Base-by-base conservation (phyloP, 2,888 invertebrate genomes). In the Spodoptera picta region DNA sequence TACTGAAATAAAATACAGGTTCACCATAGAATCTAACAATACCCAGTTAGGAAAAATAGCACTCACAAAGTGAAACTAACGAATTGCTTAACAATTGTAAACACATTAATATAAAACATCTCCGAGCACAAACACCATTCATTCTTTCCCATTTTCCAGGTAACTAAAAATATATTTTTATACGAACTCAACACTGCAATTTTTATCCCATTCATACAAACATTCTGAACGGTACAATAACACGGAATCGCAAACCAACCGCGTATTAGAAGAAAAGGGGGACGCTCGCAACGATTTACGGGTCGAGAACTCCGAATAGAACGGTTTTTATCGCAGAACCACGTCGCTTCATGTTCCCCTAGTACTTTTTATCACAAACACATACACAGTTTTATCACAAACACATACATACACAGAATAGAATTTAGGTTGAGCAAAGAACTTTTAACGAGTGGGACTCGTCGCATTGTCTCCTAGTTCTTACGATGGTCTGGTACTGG, bases 231-330 rank as follows among this genome's bases (percentile, higher is more conserved):
- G 65, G 79, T 73, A 85, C 80, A 82, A 83, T 79, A 81, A 78
- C 75, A 81, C 69, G 73, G 67, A 73, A 79, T 79, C 75, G 70
- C 79, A 79, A 82, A 80, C 78, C 78, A 73, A 78, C 80, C 82
- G 82, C 77, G 72, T 74, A 79, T 82, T 75, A 71, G 71, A 75
- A 81, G 80, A 80, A 83, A 80, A 75, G 80, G 70, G 36, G 81
- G 79, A 80, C 80, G 76, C 76, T 68, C 75, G 78, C 83, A 79
- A 79, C 81, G 80, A 83, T 88, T 89, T 83, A 89, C 88, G 88
- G 89, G 83, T 86, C 85, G 83, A 68, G 69, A 78, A 81, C 62
- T 83, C 65, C 80, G 84, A 88, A 88, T 87, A 77, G 80, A 79
- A 70, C 79, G 80, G 78, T 80, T 85, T 83, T 82, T 82, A 84